Evolutionary conservation across 2,797 vertebrate genomes (phyloP).

Genomic region (Carduelis carduelis): DNA sequence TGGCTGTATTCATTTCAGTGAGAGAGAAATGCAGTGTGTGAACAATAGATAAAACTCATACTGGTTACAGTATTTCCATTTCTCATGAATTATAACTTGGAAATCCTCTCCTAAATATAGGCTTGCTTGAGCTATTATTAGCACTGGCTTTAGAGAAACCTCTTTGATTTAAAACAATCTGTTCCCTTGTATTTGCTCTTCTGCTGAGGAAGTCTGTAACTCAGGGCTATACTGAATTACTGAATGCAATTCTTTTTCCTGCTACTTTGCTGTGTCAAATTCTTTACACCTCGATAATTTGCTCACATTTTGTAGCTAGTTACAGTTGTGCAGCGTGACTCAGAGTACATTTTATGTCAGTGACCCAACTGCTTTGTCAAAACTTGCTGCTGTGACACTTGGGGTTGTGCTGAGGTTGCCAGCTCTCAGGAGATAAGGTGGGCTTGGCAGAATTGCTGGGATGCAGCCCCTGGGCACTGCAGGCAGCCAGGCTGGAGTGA

Average conservation of each 20-base stretch:
- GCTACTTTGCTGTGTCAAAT: not conserved
- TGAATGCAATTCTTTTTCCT: not conserved
- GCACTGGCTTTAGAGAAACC: not conserved
- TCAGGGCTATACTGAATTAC: not conserved
- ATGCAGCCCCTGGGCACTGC: not conserved
- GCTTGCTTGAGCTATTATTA: constrained; percentile 14
- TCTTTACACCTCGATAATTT: not conserved
- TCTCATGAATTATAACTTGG: constrained; percentile 29
- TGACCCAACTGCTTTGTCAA: not conserved
- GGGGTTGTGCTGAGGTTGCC: not conserved
- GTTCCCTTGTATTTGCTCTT: not conserved
- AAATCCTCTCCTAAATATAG: constrained; percentile 26
- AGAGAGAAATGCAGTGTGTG: not conserved
- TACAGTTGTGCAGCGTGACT: not conserved
- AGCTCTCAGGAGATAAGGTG: not conserved
- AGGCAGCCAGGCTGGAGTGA: not conserved
- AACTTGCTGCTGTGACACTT: not conserved
- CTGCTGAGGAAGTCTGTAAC: not conserved
- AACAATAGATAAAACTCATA: not conserved
- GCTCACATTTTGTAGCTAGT: not conserved
- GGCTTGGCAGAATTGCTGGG: not conserved
- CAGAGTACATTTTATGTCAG: not conserved
- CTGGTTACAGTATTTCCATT: constrained; percentile 27
- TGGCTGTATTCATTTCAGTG: not conserved
- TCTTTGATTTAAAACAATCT: constrained; percentile 5